Conservation (phyloP, 2,113 vertebrate species). For the Grantiella picta region DNA sequence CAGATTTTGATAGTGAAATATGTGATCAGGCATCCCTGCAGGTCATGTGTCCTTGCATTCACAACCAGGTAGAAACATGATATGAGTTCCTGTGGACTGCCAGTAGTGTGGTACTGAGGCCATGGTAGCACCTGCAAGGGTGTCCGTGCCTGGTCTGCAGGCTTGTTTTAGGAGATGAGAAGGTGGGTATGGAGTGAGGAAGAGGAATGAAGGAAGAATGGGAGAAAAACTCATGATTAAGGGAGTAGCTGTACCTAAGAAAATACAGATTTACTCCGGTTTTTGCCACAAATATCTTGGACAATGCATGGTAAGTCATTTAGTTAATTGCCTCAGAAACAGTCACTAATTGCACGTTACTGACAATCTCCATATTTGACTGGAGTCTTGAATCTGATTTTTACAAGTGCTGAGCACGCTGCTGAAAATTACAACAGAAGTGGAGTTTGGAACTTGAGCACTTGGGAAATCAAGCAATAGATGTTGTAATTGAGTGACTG, state of each 20-base stretch:
- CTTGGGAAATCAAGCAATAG: neutral
- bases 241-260: neutral
- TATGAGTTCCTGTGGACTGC: neutral
- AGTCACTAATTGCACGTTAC: neutral
- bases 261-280: neutral
- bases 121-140: neutral
- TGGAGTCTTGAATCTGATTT: neutral
- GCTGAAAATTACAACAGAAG: neutral
- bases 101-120: neutral
- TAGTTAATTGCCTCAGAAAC: slow-evolving; percentile 10
- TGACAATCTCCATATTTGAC: neutral
- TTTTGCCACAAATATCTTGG: neutral
- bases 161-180: neutral
- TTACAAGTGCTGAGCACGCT: neutral
- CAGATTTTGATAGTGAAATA: neutral
- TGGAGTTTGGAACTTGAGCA: neutral
- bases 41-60: neutral
- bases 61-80: neutral
- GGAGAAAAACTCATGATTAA: neutral
- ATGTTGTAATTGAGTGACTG: neutral
- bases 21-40: neutral
- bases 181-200: neutral
- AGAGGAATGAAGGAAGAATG: neutral
- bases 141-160: neutral
- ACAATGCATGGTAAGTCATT: neutral